Percentiles rank a stretch among this genome's conserved stretches.
Evolutionary conservation across 2,888 invertebrate species (phyloP).

Genomic region (Tyria jacobaeae): DNA sequence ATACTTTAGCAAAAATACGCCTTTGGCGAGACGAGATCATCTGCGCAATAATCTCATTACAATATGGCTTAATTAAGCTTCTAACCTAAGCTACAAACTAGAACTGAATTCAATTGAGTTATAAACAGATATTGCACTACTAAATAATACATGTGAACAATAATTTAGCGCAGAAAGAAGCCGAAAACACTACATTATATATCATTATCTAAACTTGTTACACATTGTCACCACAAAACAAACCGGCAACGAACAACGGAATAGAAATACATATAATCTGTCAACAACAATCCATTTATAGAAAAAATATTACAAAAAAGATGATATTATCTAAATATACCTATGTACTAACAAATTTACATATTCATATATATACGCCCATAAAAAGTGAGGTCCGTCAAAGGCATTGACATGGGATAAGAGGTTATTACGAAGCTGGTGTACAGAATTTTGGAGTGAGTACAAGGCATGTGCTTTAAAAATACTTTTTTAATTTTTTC

Average conservation of each 20-base stretch:
- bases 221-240: constrained; percentile 7
- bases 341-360: constrained; percentile 49
- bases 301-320: constrained; percentile 38
- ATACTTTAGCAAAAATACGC: constrained; percentile 67
- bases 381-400: constrained; percentile 61
- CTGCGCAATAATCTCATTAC: constrained; percentile 73
- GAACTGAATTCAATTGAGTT: constrained; percentile 52
- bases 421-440: constrained; percentile 35
- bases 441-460: constrained; percentile 29
- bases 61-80: constrained; percentile 66
- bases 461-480: constrained; percentile 29
- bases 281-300: constrained; percentile 43
- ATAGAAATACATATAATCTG: constrained; percentile 23
- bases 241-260: constrained; percentile 1
- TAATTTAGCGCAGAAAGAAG: constrained; percentile 44
- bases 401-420: constrained; percentile 44
- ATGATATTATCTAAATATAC: constrained; percentile 33
- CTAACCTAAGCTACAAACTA: constrained; percentile 60
- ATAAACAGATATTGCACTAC: constrained; percentile 61
- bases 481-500: neutral
- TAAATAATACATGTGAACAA: constrained; percentile 52
- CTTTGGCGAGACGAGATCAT: constrained; percentile 75
- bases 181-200: constrained; percentile 13
- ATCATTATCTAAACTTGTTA: constrained; percentile 13
- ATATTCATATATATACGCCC: constrained; percentile 35